Evolutionary conservation across 2,113 vertebrate species (phyloP).

Genomic region (Gnathonemus echidnorhynchus): DNA sequence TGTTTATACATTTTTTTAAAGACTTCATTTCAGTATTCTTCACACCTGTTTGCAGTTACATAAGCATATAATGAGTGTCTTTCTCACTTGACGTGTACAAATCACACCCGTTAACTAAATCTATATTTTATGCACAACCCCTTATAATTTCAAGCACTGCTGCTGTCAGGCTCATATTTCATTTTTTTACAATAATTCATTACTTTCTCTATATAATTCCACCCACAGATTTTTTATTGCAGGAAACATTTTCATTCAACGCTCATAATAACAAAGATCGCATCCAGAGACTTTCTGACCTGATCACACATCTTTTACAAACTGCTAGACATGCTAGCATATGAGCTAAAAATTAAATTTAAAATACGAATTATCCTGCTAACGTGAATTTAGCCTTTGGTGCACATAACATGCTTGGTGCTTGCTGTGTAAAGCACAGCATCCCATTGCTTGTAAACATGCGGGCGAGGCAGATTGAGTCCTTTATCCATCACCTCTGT

Average conservation of each 20-base stretch:
- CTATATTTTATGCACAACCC: neutral
- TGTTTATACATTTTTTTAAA: neutral
- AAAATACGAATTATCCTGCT: neutral
- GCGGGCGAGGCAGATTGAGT: neutral
- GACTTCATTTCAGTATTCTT: neutral
- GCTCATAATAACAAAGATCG: neutral
- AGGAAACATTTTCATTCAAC: neutral
- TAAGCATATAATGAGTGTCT: neutral
- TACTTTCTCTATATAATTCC: neutral
- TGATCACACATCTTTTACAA: neutral
- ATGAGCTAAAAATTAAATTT: neutral
- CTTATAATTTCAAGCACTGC: neutral
- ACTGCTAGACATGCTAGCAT: neutral
- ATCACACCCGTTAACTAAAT: neutral
- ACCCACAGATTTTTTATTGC: neutral
- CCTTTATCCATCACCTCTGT: neutral
- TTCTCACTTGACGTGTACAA: neutral
- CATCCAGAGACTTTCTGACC: neutral
- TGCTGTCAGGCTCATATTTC: neutral
- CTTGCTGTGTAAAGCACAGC: neutral
- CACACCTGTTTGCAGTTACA: neutral
- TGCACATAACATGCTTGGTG: neutral
- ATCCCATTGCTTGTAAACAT: neutral
- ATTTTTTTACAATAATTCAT: neutral
- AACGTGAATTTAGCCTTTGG: neutral